Evolutionary conservation across 2,888 invertebrate genomes (phyloP).

Genomic region (Hirudinaria manillensis): DNA sequence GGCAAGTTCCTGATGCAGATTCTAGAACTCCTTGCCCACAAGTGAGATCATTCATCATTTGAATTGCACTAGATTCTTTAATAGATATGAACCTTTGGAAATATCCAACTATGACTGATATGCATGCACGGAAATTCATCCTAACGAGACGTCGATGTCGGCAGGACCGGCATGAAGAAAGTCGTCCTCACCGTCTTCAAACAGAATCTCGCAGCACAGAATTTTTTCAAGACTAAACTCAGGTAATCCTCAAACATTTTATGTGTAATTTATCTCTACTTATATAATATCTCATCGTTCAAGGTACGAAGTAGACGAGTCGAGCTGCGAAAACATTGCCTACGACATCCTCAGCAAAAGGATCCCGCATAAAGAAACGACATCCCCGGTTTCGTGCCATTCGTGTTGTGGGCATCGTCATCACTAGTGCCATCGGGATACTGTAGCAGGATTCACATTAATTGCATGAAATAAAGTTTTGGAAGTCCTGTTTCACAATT

Average conservation of each 20-base stretch:
- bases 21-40: constrained; percentile 67
- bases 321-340: constrained; percentile 59
- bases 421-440: neutral
- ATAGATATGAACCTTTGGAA: neutral
- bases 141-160: no score
- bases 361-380: constrained; percentile 32
- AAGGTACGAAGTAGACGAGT: constrained; percentile 65
- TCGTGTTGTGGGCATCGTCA: neutral
- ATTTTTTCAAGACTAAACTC: constrained; percentile 68
- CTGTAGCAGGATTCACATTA: no score
- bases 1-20: constrained; percentile 75
- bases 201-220: constrained; percentile 66
- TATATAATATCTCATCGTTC: neutral
- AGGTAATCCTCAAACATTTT: constrained; percentile 59
- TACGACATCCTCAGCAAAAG: constrained; percentile 63
- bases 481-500: no score
- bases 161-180: constrained; percentile 69
- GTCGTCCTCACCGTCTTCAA: constrained; percentile 77
- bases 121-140: no score
- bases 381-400: neutral
- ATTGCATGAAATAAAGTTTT: no score
- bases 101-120: neutral
- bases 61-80: no score
- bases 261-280: constrained; percentile 9
- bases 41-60: constrained; percentile 45